A percentile compares a stretch with the other conserved stretches of the same genome.
phyloP scores from a whole-genome alignment of 2,888 invertebrate genomes.

The Leptopterna dolabrata region DNA sequence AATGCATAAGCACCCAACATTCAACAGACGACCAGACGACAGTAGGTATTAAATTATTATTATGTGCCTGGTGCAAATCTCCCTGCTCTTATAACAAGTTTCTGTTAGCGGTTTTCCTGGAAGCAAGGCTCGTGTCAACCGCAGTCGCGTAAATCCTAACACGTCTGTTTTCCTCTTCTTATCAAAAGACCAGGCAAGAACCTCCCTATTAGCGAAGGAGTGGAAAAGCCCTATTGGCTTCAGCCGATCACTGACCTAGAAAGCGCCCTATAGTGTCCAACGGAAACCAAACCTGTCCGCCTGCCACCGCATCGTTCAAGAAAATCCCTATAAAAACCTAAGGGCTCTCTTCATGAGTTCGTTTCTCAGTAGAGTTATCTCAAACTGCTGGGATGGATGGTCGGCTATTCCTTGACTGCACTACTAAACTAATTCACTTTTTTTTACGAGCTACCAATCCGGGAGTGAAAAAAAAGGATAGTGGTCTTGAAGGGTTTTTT shows the following conservation, averaged over 20 bases:
- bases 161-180: background rate
- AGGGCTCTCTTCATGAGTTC: background rate
- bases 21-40: too few relatives aligned
- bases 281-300: background rate
- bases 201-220: background rate
- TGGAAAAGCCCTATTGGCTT: background rate
- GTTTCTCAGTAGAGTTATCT: background rate
- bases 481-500: background rate
- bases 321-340: background rate
- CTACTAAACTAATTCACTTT: background rate
- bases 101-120: background rate
- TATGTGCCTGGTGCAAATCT: too few relatives aligned
- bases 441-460: constrained; percentile 13
- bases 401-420: background rate
- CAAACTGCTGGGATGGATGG: background rate
- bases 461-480: constrained; percentile 5
- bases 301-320: background rate
- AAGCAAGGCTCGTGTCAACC: background rate
- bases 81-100: too few relatives aligned
- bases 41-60: too few relatives aligned
- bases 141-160: background rate
- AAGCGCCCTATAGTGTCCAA: background rate
- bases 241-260: background rate
- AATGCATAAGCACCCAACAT: too few relatives aligned
- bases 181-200: background rate